phyloP scores from a whole-genome alignment of 2,113 vertebrate species.

The Amphiprion percula region DNA sequence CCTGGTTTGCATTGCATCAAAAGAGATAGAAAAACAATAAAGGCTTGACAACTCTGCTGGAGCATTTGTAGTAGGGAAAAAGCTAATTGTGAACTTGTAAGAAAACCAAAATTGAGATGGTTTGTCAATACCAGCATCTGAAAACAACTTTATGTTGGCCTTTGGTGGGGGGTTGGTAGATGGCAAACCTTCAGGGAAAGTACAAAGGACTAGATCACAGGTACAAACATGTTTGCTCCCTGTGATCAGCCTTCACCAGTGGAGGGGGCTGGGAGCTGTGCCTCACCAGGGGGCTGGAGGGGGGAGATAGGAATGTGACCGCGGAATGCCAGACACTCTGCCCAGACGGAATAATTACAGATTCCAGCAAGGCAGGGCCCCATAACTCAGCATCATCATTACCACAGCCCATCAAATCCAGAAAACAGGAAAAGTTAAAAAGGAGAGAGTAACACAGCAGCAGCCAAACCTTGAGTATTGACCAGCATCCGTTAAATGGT shows the following conservation, averaged over 20 bases:
- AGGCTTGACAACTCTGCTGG: not conserved
- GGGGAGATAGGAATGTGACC: constrained; percentile 81
- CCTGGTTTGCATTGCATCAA: constrained; percentile 35
- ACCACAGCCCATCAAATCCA: constrained; percentile 37
- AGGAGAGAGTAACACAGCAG: not conserved
- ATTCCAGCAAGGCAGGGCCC: constrained; percentile 73
- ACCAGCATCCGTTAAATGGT: not conserved
- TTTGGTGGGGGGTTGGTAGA: not conserved
- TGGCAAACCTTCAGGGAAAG: constrained; percentile 13
- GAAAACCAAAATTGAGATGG: not conserved
- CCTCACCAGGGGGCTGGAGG: constrained; percentile 68
- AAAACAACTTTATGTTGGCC: constrained; percentile 1
- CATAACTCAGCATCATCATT: constrained; percentile 60
- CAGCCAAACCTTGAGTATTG: not conserved
- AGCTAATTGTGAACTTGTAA: not conserved
- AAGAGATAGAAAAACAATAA: not conserved
- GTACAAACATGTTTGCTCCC: constrained; percentile 76
- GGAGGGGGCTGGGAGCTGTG: constrained; percentile 59
- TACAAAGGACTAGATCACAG: constrained; percentile 66
- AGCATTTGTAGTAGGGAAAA: not conserved
- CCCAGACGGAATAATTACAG: constrained; percentile 82
- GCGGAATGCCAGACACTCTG: constrained; percentile 81
- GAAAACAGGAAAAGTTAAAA: constrained; percentile 25
- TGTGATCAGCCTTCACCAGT: constrained; percentile 53
- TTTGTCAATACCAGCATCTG: not conserved